Evolutionary conservation across 2,113 vertebrate species (phyloP).

Genomic region (Anolis carolinensis): DNA sequence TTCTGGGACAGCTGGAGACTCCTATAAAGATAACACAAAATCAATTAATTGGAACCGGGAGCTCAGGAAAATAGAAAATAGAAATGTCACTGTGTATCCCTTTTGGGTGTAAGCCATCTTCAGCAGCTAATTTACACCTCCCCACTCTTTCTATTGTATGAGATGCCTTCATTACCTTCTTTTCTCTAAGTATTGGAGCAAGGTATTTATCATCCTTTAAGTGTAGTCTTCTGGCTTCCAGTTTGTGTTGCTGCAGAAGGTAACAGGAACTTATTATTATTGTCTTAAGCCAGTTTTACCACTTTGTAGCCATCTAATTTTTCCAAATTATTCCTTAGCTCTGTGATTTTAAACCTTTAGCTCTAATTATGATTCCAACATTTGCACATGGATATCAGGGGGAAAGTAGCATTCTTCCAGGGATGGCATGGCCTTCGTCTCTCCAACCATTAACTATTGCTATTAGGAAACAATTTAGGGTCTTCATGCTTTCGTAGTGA

Average conservation of each 20-base stretch:
- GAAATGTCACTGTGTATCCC: neutral
- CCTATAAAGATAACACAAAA: slow-evolving; percentile 70
- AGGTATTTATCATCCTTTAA: slow-evolving; percentile 40
- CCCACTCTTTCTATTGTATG: neutral
- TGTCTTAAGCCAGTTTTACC: slow-evolving; percentile 6
- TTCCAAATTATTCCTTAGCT: neutral
- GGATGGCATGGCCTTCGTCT: neutral
- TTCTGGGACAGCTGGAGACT: slow-evolving; percentile 64
- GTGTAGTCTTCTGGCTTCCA: slow-evolving; percentile 42
- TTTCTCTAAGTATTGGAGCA: slow-evolving; percentile 32
- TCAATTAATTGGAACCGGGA: slow-evolving; percentile 17
- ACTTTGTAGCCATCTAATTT: neutral
- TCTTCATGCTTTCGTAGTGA: neutral
- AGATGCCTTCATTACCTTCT: slow-evolving; percentile 40
- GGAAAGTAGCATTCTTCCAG: neutral
- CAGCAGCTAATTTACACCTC: neutral
- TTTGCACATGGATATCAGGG: neutral
- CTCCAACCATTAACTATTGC: neutral
- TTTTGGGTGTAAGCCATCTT: neutral
- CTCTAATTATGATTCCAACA: neutral
- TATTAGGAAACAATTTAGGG: neutral
- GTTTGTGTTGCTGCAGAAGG: slow-evolving; percentile 37
- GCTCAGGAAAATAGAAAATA: neutral
- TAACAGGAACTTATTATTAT: slow-evolving; percentile 31
- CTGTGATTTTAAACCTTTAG: neutral